Percentiles rank a stretch among this genome's conserved stretches.
phyloP scores from a whole-genome alignment of 2,113 vertebrate species.

The Leucosticte australis region DNA sequence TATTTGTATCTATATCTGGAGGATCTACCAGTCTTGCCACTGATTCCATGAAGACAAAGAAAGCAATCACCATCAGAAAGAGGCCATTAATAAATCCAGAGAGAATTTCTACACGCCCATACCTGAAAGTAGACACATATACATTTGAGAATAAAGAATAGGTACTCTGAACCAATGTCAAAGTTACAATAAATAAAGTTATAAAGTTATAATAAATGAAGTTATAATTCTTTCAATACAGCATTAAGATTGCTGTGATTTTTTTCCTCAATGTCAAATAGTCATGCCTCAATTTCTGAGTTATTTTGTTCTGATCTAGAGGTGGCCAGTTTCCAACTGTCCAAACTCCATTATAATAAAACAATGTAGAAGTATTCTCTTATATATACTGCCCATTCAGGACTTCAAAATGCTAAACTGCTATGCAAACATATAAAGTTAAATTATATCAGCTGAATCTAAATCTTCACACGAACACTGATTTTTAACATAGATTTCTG shows the following conservation, averaged over 20 bases:
- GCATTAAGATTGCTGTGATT: neutral
- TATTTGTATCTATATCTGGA: slow-evolving; percentile 96
- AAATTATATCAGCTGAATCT: neutral
- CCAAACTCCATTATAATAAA: neutral
- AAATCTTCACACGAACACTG: neutral
- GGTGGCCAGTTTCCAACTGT: neutral
- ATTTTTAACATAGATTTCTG: neutral
- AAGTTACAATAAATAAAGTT: neutral
- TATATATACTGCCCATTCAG: neutral
- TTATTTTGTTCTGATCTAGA: neutral
- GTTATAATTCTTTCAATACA: neutral
- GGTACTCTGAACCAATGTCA: neutral
- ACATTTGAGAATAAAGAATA: neutral
- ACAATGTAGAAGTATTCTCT: neutral
- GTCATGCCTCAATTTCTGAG: neutral
- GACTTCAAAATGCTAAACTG: neutral
- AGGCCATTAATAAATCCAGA: slow-evolving; percentile 98
- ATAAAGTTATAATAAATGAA: neutral
- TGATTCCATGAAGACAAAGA: slow-evolving; percentile 96
- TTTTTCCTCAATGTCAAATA: neutral
- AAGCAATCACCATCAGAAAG: slow-evolving; percentile 97
- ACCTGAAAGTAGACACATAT: slow-evolving; percentile 75
- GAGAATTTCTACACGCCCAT: slow-evolving; percentile 95
- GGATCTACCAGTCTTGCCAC: slow-evolving; percentile 91
- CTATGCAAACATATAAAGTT: neutral